Evolutionary conservation across 2,113 vertebrate species (phyloP).

Genomic region (Onychostruthus taczanowskii): DNA sequence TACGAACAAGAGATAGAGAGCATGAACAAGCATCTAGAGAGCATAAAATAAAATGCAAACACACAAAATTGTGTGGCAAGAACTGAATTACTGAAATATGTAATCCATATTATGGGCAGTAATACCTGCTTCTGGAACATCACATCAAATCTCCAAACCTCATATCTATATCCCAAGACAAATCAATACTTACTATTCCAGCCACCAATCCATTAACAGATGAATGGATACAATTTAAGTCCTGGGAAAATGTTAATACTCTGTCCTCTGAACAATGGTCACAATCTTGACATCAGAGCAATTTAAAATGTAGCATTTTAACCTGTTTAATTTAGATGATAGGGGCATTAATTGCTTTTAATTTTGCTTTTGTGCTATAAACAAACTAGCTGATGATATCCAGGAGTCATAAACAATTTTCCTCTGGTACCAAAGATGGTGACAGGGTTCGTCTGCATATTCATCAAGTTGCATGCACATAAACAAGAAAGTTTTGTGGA

Average conservation of each 20-base stretch:
- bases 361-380: constrained; percentile 49
- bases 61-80: not conserved
- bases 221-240: constrained; percentile 2
- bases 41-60: not conserved
- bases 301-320: constrained; percentile 32
- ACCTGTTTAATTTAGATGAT: constrained; percentile 35
- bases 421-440: constrained; percentile 44
- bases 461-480: constrained; percentile 20
- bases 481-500: constrained; percentile 17
- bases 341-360: constrained; percentile 33
- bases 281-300: not conserved
- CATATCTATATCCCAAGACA: not conserved
- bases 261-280: not conserved
- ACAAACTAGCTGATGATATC: constrained; percentile 47
- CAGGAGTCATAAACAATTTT: constrained; percentile 50
- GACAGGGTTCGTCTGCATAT: constrained; percentile 34
- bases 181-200: not conserved
- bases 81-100: not conserved
- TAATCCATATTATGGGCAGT: not conserved
- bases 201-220: not conserved
- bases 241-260: constrained; percentile 34
- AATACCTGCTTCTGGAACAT: not conserved
- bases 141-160: not conserved
- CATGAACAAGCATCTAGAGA: not conserved
- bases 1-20: not conserved